Base-by-base conservation (phyloP, 2,797 vertebrate genomes). In the Lindbergichthys nudifrons region DNA sequence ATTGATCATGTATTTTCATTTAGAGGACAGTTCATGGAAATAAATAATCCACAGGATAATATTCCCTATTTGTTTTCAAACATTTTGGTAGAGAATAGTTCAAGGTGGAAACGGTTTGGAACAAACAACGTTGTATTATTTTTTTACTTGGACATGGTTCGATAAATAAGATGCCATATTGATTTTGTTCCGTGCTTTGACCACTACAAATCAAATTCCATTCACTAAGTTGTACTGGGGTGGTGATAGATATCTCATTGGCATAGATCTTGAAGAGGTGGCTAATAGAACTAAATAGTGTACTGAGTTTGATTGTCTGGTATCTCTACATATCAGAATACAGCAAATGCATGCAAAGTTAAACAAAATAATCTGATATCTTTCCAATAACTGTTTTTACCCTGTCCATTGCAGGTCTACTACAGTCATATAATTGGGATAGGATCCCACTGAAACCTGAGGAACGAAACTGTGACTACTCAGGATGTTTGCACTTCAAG, bases 401-500 rank as follows among this genome's bases (percentile, higher is more conserved):
- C n/a, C 16, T 39, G 19, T 59, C 51, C 12, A 39, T 7, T 26
- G 8, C 9, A 26, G 30, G 9, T 39, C 10, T 21, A 9, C 16
- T 50, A 56, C 5, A 65, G 14, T 60, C 7, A 51, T 16, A 42
- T 43, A 3, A 41, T 32, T 23, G 6, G 45, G 8, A 51, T 59
- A 21, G 8, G 13, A 42, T 58, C 63, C 11, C 41, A 46, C 4
- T 53, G 12, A 46, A 56, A 52, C 52, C 1, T 46, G 7, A 54
- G 10, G 18, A 72, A 70, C 13, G 5, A 54, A 48, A 57, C 61
- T 43, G 57, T 79, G 79, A 85, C 75, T 65, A n/a, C 42, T 82
- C 42, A 83, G 79, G 72, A 86, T 85, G 87, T 87, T 87, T 87
- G 78, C 54, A 58, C 81, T 75, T 75, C 56, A 41, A 65, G 23